These are phyloP conservation scores for Drosophila kokeensis DNA, from an alignment of 2,888 invertebrate species.

Conservation along the genomic window DNA sequence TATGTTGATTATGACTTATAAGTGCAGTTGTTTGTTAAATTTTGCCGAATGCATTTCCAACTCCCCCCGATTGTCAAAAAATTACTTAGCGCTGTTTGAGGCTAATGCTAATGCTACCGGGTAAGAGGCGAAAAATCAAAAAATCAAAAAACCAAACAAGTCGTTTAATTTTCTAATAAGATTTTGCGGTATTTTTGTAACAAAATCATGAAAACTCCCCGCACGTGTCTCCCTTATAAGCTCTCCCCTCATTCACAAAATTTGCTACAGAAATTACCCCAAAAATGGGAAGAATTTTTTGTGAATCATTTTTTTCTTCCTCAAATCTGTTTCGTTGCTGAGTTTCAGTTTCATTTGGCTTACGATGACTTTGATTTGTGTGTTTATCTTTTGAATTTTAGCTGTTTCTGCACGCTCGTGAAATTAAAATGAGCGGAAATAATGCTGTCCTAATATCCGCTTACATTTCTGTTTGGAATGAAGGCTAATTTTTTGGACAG, in stretches of 20 bases:
- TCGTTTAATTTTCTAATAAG: slow-evolving; percentile 80
- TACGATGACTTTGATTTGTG: slow-evolving; percentile 67
- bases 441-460: slow-evolving; percentile 63
- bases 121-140: slow-evolving; percentile 43
- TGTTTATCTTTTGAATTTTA: slow-evolving; percentile 66
- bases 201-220: slow-evolving; percentile 53
- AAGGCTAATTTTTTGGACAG: slow-evolving; percentile 41
- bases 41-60: slow-evolving; percentile 45
- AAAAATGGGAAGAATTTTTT: slow-evolving; percentile 61
- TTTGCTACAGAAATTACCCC: slow-evolving; percentile 68
- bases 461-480: slow-evolving; percentile 31
- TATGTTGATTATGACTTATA: slow-evolving; percentile 49
- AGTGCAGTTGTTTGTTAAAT: slow-evolving; percentile 57
- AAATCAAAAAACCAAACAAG: slow-evolving; percentile 72
- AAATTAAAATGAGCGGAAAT: slow-evolving; percentile 70
- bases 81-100: slow-evolving; percentile 11
- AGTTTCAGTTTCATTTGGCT: slow-evolving; percentile 64
- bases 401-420: slow-evolving; percentile 35
- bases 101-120: slow-evolving; percentile 2
- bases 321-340: slow-evolving; percentile 28
- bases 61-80: slow-evolving; percentile 10
- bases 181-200: slow-evolving; percentile 66
- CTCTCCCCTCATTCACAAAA: slow-evolving; percentile 41
- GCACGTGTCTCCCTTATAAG: slow-evolving; percentile 75
- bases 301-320: slow-evolving; percentile 20